Evolutionary conservation across 2,113 vertebrate species (phyloP).

Genomic region (Cheirogaleus medius): DNA sequence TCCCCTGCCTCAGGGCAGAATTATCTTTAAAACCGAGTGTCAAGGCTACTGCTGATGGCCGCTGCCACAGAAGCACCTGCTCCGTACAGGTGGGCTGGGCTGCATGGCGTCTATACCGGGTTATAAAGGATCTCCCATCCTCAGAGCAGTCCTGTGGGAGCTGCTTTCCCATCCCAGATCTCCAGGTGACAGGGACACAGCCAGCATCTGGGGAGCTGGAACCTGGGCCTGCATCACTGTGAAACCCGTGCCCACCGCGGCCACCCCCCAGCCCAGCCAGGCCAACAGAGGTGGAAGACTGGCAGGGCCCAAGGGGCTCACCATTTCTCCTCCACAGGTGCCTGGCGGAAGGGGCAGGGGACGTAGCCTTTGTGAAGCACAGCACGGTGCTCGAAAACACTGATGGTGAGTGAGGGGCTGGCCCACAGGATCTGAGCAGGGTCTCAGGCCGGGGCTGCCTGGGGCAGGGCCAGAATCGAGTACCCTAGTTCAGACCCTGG

Average conservation of each 20-base stretch:
- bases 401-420: constrained; percentile 27
- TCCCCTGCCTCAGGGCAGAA: background rate
- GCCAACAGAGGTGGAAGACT: background rate
- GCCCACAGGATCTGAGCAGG: background rate
- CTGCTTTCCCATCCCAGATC: background rate
- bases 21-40: background rate
- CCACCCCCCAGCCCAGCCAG: background rate
- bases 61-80: fast-evolving
- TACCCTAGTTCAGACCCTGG: too few relatives aligned
- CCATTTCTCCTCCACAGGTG: constrained; percentile 84
- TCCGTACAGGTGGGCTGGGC: background rate
- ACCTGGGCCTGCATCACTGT: background rate
- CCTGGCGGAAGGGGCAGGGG: constrained; percentile 84
- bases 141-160: background rate
- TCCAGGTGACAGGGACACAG: background rate
- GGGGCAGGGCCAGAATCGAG: background rate
- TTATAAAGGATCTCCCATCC: background rate
- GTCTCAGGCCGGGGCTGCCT: too few relatives aligned
- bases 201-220: background rate
- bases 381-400: constrained; percentile 88
- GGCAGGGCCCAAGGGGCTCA: background rate
- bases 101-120: fast-evolving
- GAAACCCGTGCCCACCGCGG: background rate
- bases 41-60: fast-evolving
- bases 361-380: constrained; percentile 95